Base-by-base conservation (phyloP, 2,888 invertebrate species). In the Creontiades dilutus region DNA sequence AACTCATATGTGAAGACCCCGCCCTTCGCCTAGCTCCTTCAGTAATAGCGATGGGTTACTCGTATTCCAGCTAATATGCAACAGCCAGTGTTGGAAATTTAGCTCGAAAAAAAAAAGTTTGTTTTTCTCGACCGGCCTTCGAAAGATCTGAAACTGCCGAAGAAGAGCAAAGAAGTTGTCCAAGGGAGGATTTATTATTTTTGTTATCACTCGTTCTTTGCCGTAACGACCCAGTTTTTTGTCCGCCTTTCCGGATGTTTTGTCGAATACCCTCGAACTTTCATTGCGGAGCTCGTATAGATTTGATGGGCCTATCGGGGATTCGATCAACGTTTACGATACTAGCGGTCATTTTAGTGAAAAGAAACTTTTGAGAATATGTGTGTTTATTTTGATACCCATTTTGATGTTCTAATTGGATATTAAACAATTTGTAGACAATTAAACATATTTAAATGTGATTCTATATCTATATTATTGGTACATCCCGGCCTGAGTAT, bases 1-100 rank as follows among this genome's bases (percentile, higher is more conserved):
- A 68, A 68, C 68, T 68, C 68, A 68, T 68, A 68, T 68, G 11
- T 19, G 68, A 68, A 68, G 57, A 57, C 57, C 57, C n/a, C n/a
- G 2, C 57, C 57, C 37, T 37, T 52, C 52, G 14, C 5, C 52
- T 16, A 52, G 5, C 16, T 12, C 11, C 14, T 11, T 68, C 68
- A 23, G 68, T 68, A 68, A 68, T 68, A 68, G 23, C 68, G 3
- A 11, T 23, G 27, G 61, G 68, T 68, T 68, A 3, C 68, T 23
- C 68, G 23, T 68, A 68, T 68, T 68, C 19, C 68, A 68, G 23
- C 68, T 23, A 23, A 68, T 61, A 61, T 61, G 61, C 61, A 61
- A 19, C 61, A 61, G 61, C n/a, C 61, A 16, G 61, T 19, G 37
- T 37, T 14, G 19, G 61, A 61, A 61, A 61, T 61, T 61, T 19